These are phyloP conservation scores for Pseudorhiza aurosa DNA, from an alignment of 30 jellyfish, hydroid and myxozoan genomes.

Conservation along the genomic window DNA sequence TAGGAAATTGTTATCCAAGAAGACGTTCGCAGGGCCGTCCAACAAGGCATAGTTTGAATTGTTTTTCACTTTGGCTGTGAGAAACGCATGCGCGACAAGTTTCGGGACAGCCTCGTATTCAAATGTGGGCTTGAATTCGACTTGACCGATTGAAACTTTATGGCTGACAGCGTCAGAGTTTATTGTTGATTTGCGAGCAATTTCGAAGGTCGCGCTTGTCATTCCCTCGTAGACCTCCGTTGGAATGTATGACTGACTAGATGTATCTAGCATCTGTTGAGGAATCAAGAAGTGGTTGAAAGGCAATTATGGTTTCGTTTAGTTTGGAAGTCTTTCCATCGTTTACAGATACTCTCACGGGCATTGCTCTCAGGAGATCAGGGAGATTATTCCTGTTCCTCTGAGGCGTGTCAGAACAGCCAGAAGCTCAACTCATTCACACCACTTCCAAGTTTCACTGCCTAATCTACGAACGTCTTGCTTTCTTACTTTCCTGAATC, in stretches of 20 bases:
- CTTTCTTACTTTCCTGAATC: too few species aligned
- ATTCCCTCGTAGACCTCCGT: conserved; percentile 71
- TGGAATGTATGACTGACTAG: conserved; percentile 9
- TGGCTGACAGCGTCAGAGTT: conserved; percentile 74
- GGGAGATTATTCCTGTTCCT: too few species aligned
- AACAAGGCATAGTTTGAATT: conserved; percentile 88
- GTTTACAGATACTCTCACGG: too few species aligned
- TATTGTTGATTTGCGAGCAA: conserved; percentile 78
- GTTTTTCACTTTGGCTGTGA: conserved; percentile 80
- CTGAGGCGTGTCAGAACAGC: too few species aligned
- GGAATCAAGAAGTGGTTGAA: too few species aligned
- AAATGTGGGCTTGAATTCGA: conserved; percentile 78
- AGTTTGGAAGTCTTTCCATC: too few species aligned
- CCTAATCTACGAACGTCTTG: too few species aligned
- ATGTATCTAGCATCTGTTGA: too few species aligned
- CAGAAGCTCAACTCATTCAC: too few species aligned
- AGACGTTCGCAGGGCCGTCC: conserved; percentile 92
- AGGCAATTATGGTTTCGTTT: too few species aligned
- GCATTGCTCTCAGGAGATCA: too few species aligned
- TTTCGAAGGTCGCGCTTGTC: conserved; percentile 88
- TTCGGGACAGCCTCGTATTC: conserved; percentile 84
- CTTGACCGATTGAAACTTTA: conserved; percentile 82
- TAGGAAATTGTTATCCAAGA: conserved; percentile 85
- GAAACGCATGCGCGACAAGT: conserved; percentile 90
- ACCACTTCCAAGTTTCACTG: too few species aligned